Evolutionary conservation across 2,888 invertebrate species (phyloP), one percentile per base, ranked within the genome.

Genomic region (Drosophila merina): DNA sequence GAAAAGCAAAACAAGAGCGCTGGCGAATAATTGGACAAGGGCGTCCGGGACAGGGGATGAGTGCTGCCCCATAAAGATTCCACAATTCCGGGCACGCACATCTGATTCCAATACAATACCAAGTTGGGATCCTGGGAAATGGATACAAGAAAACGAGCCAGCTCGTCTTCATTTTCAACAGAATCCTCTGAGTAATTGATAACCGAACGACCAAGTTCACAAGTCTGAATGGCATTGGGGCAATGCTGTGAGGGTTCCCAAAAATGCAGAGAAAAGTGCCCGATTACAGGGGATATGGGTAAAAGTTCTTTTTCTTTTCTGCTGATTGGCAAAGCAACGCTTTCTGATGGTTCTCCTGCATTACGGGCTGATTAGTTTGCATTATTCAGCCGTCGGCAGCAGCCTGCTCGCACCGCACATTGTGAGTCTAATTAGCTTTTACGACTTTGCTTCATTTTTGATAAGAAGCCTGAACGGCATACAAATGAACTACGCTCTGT

Each of bases 381-480:
- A 86, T 83, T 86, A 87, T 85, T 84, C 72, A 87, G 71, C 60
- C 60, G 57, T 26, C 52, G 25, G 33, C 62, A n/a, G 57, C 42
- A 33, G 57, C 45, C 38, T 55, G 14, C 48, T 49, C 31, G 56
- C 25, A 59, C 62, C 73, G 54, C 79, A 70, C 84, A 80, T 68
- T 79, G 74, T 72, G 74, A 69, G 72, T 87, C 75, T 83, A 88
- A 88, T 88, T 86, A 86, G 87, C 81, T 85, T 86, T 85, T 88
- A 85, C 87, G 88, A 80, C 87, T 85, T 86, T 76, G 85, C 87
- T 88, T 88, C 85, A 85, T 85, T 88, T 85, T 85, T 85, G 88
- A 86, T 85, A 88, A 88, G 85, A 84, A 84, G 76, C 78, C 78
- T 84, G 85, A 45, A 69, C 66, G 72, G 84, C 84, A 85, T 85